Base-by-base conservation (phyloP, 2,113 vertebrate genomes). In the Oryzias woworae region DNA sequence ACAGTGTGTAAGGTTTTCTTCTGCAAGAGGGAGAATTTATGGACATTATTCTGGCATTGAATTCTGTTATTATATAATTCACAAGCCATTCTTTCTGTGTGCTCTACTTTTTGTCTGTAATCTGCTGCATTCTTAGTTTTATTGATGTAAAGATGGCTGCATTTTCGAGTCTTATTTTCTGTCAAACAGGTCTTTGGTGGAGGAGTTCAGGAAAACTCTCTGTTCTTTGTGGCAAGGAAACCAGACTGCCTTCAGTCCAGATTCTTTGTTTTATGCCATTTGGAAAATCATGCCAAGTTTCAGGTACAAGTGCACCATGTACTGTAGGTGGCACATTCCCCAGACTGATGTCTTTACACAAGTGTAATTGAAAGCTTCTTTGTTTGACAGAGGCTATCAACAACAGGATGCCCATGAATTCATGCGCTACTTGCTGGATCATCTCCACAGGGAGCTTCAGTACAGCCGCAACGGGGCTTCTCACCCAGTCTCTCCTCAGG, bases 271-370 rank as follows among this genome's bases (percentile, higher is more conserved):
- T 87, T 99, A 99, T 0, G 95, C 98, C 56, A 92, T 99, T 84
- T 99, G 97, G 97, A 99, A 98, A 92, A 96, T 99, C 84, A 99
- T 99, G 97, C 97, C 97, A 61, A 98, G 96, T 90, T 99, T 99
- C 89, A 96, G 97, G 97, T 98, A 92, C 76, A 28, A 36, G 36
- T 12, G 8, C 36, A 10, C 36, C 8, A 10, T 36, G 10, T 36
- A 6, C 31, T 36, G 31, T 10, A 36, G 36, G 36, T 36, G 36
- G 2, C 36, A 36, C 10, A 13, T 36, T 12, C 36, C 36, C 36
- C 36, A 12, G 36, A 36, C 36, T 12, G 36, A 36, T 36, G 36
- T 12, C 7, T 15, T 58, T 49, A 28, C 8, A 48, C 4, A 28
- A 6, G 23, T 53, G n/a, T 28, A 3, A 60, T 47, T 46, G 17